These are phyloP conservation scores for Bufo bufo DNA, from an alignment of 2,113 vertebrate species.

Conservation along the genomic window DNA sequence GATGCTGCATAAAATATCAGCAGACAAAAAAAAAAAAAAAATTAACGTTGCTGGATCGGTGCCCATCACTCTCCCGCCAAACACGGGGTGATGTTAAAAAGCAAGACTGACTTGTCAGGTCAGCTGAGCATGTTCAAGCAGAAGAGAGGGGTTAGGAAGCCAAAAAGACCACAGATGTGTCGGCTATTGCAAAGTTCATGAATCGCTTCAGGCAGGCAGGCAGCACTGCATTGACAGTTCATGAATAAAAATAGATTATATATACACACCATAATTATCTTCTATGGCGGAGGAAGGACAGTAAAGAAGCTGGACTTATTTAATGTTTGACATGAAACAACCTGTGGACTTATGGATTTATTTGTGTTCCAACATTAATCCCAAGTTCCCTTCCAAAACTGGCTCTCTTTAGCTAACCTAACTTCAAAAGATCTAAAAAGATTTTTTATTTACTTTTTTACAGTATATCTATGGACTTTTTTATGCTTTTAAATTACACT, in stretches of 20 bases:
- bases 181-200: conserved; percentile 34
- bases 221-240: conserved; percentile 24
- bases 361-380: background rate
- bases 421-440: background rate
- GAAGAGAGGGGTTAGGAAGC: conserved; percentile 22
- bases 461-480: no score
- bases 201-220: conserved; percentile 14
- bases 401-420: background rate
- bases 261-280: background rate
- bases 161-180: conserved; percentile 48
- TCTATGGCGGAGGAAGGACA: background rate
- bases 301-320: background rate
- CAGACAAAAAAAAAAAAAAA: background rate
- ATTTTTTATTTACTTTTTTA: no score
- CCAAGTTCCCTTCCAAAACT: background rate
- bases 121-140: conserved; percentile 1
- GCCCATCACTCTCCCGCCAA: conserved; percentile 7
- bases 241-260: background rate
- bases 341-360: background rate
- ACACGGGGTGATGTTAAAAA: conserved; percentile 33
- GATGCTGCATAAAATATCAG: background rate
- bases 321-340: background rate
- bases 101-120: conserved; percentile 35
- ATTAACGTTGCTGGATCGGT: background rate
- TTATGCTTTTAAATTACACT: no score